These are phyloP conservation scores for Thunnus thynnus DNA, from an alignment of 2,113 vertebrate species.

Conservation along the genomic window DNA sequence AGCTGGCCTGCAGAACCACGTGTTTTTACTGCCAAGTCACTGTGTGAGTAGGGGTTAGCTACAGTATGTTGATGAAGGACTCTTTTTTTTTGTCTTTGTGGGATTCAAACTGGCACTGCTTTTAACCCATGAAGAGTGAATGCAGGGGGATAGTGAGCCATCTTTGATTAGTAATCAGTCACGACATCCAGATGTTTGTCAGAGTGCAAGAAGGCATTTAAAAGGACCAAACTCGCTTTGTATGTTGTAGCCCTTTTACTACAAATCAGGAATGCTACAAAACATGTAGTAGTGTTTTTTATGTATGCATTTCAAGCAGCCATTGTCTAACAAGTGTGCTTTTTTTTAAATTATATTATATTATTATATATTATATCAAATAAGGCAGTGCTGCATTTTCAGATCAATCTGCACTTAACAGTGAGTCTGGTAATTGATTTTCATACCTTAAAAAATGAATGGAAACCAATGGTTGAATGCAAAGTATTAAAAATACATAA, in stretches of 20 bases:
- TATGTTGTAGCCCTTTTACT: not conserved
- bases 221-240: not conserved
- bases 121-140: conserved; percentile 6
- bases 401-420: no score
- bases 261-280: not conserved
- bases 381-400: no score
- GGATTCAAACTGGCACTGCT: conserved; percentile 17
- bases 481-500: no score
- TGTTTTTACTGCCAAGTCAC: not conserved
- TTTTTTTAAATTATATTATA: no score
- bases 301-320: not conserved
- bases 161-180: conserved; percentile 1
- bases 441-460: no score
- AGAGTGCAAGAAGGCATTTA: not conserved
- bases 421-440: no score
- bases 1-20: not conserved
- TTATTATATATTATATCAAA: no score
- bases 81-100: conserved; percentile 1
- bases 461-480: no score
- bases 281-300: not conserved
- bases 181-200: conserved; percentile 22
- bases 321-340: no score
- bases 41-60: conserved; percentile 16
- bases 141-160: conserved; percentile 1
- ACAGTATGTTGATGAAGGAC: conserved; percentile 21